These are phyloP conservation scores for Carduelis carduelis DNA, from an alignment of 2,797 vertebrate species.

Conservation along the genomic window DNA sequence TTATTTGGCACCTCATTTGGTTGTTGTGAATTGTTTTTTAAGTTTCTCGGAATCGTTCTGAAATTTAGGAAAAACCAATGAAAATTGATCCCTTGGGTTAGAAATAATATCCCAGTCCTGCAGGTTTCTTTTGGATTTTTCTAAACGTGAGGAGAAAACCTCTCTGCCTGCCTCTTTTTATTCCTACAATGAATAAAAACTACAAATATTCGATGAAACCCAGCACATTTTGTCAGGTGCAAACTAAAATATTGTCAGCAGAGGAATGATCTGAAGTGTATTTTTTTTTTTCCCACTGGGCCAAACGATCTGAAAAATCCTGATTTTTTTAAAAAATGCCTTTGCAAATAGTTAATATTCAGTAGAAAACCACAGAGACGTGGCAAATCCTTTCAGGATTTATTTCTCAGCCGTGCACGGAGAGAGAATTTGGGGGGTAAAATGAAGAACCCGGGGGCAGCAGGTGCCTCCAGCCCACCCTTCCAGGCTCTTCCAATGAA, in stretches of 20 bases:
- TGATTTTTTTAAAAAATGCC: not conserved
- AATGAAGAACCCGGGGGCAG: fast-evolving
- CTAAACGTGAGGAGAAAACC: not conserved
- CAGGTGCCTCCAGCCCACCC: not conserved
- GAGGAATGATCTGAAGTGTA: not conserved
- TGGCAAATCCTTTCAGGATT: not conserved
- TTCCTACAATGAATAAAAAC: not conserved
- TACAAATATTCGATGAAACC: not conserved
- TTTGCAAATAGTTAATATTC: not conserved
- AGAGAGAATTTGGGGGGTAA: not conserved
- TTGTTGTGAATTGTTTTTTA: not conserved
- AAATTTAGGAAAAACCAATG: not conserved
- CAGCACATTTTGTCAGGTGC: not conserved
- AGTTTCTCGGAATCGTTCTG: not conserved
- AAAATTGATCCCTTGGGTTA: not conserved
- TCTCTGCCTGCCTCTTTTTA: not conserved
- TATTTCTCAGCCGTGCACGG: fast-evolving
- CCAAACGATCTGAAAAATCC: not conserved
- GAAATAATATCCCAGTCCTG: not conserved
- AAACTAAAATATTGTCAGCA: not conserved
- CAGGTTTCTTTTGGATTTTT: not conserved
- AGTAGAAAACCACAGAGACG: fast-evolving
- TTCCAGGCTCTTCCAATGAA: not conserved
- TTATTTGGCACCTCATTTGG: not conserved
- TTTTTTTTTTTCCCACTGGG: too few relatives aligned